A percentile compares a stretch with the other conserved stretches of the same genome.
These are phyloP conservation scores for Galaxias olidus DNA, from an alignment of 2,797 vertebrate genomes.

Conservation along the genomic window DNA sequence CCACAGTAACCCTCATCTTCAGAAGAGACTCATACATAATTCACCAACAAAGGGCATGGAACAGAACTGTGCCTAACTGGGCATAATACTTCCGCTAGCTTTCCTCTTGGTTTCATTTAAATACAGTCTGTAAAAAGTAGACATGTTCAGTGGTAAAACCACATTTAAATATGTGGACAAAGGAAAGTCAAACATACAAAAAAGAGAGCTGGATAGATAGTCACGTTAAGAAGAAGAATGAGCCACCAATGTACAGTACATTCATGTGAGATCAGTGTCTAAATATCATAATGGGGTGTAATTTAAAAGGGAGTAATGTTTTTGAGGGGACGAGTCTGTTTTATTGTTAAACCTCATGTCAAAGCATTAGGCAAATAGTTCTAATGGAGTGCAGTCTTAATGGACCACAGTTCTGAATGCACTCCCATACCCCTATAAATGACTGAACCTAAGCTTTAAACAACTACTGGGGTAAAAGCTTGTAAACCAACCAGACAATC, in stretches of 20 bases:
- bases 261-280: no score
- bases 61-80: conserved; percentile 45
- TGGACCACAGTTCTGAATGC: background rate
- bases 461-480: conserved; percentile 1
- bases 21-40: conserved; percentile 63
- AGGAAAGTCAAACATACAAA: background rate
- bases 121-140: conserved; percentile 28
- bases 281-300: no score
- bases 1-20: conserved; percentile 61
- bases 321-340: no score
- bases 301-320: no score
- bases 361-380: no score
- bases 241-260: no score
- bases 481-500: background rate
- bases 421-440: no score
- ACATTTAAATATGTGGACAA: conserved; percentile 1
- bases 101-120: conserved; percentile 55
- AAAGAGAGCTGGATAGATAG: conserved; percentile 7
- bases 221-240: no score
- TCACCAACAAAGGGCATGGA: conserved; percentile 60
- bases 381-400: background rate
- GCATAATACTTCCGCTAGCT: conserved; percentile 51
- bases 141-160: background rate
- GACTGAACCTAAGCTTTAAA: background rate
- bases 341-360: no score